Evolutionary conservation across 2,797 vertebrate genomes (phyloP).

Genomic region (Micromesistius poutassou): DNA sequence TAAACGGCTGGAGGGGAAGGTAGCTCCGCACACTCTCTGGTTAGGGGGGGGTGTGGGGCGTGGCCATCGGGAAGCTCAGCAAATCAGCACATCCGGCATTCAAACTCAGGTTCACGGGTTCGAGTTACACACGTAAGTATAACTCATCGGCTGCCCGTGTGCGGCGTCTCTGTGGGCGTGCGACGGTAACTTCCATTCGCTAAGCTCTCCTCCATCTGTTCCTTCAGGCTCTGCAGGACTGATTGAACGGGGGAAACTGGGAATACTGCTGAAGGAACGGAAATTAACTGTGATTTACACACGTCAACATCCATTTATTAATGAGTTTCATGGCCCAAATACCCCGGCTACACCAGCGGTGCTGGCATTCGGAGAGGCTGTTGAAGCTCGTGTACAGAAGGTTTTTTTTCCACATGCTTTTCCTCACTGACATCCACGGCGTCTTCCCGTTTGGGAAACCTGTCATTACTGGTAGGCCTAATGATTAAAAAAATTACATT

Average conservation of each 20-base stretch:
- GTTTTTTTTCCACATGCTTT: constrained; percentile 76
- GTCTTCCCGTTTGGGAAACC: constrained; percentile 30
- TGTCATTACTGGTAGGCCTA: not conserved
- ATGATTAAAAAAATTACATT: not conserved
- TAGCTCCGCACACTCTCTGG: constrained; percentile 35
- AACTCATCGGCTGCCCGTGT: not conserved
- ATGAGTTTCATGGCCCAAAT: not conserved
- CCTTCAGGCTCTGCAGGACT: constrained; percentile 69
- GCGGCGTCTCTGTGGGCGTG: not conserved
- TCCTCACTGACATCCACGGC: constrained; percentile 58
- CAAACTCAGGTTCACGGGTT: constrained; percentile 64
- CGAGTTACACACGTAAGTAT: not conserved
- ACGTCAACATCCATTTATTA: not conserved
- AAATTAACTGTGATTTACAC: constrained; percentile 8
- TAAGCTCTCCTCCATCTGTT: constrained; percentile 43
- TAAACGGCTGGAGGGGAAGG: not conserved
- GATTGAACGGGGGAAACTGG: constrained; percentile 75
- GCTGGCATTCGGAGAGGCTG: no score
- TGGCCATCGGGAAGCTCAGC: constrained; percentile 83
- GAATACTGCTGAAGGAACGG: constrained; percentile 43
- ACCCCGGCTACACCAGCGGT: not conserved
- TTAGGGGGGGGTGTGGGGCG: constrained; percentile 28
- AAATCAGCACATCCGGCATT: constrained; percentile 83
- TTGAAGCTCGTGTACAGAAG: constrained; percentile 67
- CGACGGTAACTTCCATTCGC: constrained; percentile 79